Evolutionary conservation across 2,888 invertebrate genomes (phyloP), one percentile per base, ranked within the genome.

Genomic region (Dione juno): DNA sequence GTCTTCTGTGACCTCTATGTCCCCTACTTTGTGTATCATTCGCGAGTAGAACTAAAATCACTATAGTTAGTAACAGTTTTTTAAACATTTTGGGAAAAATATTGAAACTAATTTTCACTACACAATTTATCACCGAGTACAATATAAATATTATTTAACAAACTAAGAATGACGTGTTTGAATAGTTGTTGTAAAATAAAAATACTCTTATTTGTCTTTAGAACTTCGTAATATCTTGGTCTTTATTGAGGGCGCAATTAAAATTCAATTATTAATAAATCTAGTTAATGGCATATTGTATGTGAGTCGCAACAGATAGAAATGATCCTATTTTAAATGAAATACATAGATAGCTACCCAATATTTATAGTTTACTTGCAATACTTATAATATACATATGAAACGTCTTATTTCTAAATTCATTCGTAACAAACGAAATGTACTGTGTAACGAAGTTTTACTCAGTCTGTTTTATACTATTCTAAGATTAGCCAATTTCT

Each of bases 201-300:
- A 45, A 45, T 16, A 28, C 3, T n/a, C 7, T n/a, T 43, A 9
- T 45, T 45, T 28, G 28, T 35, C 19, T 45, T 45, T 11, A 11
- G 16, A 45, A 11, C 28, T 8, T 61, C 28, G 11, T 14, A 16
- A 14, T 45, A 61, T 45, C 13, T 43, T 45, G 6, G n/a, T 45
- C n/a, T 16, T 61, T 61, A 61, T 45, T 45, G 21, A 45, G 11
- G n/a, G 45, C 45, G 61, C 7, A 61, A 61, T 61, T 61, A 61
- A 61, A 61, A 61, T 28, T n/a, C 61, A 45, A 45, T 61, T 61
- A 61, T 16, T 45, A 61, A 35, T 61, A 61, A 19, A 57, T 57
- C 16, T 61, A 11, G 16, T 35, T 45, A 45, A 61, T 43, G 43
- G 10, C 43, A 37, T 16, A 54, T 16, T 54, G 41, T 41, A 54